phyloP scores from a whole-genome alignment of 2,797 vertebrate species.

The Alfaro cultratus region DNA sequence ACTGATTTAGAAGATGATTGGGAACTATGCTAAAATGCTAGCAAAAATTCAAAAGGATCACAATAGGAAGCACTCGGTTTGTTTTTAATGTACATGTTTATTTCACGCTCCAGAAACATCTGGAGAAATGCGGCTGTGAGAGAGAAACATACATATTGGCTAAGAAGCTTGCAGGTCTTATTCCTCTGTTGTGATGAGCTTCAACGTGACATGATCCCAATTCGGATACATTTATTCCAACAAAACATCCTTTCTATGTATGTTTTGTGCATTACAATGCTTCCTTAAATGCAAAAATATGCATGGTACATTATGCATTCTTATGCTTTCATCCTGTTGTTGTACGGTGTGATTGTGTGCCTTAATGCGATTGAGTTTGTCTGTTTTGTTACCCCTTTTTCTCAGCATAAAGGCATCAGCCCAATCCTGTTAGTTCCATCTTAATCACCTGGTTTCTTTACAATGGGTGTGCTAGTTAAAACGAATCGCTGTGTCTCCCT shows the following conservation, averaged over 20 bases:
- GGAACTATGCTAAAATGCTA: not conserved
- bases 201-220: not conserved
- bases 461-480: conserved; percentile 34
- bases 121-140: not conserved
- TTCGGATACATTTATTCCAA: not conserved
- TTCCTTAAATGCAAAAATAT: not conserved
- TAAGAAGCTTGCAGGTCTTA: not conserved
- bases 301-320: not conserved
- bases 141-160: not conserved
- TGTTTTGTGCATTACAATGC: not conserved
- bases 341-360: not conserved
- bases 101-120: conserved; percentile 9
- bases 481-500: conserved; percentile 41
- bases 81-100: not conserved
- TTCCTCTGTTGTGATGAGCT: not conserved
- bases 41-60: not conserved
- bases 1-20: not conserved
- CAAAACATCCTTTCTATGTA: accelerated
- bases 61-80: not conserved
- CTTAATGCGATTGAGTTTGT: not conserved
- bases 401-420: conserved; percentile 23
- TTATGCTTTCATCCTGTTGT: not conserved
- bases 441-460: conserved; percentile 59
- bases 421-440: conserved; percentile 59
- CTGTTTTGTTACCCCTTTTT: conserved; percentile 4